phyloP scores from a whole-genome alignment of 2,797 vertebrate genomes.

The Amniataba percoides region DNA sequence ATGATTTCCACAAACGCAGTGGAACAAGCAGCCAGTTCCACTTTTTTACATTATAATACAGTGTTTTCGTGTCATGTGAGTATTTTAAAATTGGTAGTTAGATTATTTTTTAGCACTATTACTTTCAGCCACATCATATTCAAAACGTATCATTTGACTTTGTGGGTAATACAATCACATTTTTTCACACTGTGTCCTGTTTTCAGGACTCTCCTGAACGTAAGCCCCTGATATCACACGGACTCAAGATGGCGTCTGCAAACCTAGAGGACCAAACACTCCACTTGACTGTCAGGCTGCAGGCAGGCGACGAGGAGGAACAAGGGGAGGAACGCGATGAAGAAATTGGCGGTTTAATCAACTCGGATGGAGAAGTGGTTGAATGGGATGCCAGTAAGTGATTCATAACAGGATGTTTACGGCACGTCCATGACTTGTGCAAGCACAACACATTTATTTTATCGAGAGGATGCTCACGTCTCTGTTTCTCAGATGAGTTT shows the following conservation, averaged over 20 bases:
- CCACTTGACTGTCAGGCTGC: constrained; percentile 70
- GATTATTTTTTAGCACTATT: background rate
- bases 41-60: background rate
- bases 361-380: constrained; percentile 76
- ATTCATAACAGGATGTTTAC: background rate
- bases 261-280: constrained; percentile 65
- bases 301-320: constrained; percentile 56
- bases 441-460: background rate
- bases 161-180: background rate
- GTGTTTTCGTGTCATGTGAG: background rate
- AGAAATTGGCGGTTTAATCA: constrained; percentile 73
- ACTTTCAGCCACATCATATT: background rate
- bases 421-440: background rate
- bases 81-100: background rate
- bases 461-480: background rate
- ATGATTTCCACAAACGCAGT: background rate
- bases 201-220: constrained; percentile 53
- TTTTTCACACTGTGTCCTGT: constrained; percentile 25
- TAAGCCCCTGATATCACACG: constrained; percentile 17
- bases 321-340: constrained; percentile 55
- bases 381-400: constrained; percentile 74
- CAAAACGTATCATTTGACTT: too few species aligned
- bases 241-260: constrained; percentile 43
- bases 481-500: background rate
- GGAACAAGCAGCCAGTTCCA: background rate